Evolutionary conservation across 2,888 invertebrate species (phyloP).

Genomic region (Eupithecia insigniata): DNA sequence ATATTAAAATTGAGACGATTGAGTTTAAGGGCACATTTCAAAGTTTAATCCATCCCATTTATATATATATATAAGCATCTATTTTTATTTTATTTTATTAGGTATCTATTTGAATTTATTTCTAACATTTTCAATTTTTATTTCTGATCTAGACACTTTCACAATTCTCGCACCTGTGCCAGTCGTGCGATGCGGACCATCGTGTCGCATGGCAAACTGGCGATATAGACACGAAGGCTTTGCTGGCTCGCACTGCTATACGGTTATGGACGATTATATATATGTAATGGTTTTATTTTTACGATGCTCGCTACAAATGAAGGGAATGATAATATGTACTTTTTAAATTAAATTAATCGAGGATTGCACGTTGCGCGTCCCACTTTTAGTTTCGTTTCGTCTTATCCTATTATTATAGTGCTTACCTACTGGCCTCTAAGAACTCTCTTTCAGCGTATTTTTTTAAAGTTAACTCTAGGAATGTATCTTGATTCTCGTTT

Average conservation of each 20-base stretch:
- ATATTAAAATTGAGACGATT: no score
- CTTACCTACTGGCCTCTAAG: neutral
- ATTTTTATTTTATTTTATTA: no score
- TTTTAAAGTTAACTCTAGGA: neutral
- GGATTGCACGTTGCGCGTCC: neutral
- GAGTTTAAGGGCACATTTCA: no score
- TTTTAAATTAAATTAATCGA: neutral
- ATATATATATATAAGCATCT: no score
- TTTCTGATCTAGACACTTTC: neutral
- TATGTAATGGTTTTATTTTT: neutral
- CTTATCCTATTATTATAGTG: no score
- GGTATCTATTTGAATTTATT: no score
- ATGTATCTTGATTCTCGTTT: neutral
- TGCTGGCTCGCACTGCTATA: constrained; percentile 12
- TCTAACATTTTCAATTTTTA: neutral
- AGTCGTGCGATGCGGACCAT: constrained; percentile 3
- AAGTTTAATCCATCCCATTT: no score
- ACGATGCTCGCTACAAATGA: neutral
- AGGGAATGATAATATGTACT: neutral
- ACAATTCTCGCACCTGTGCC: neutral
- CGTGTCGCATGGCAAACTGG: constrained; percentile 20
- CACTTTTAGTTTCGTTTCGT: neutral
- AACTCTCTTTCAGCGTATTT: neutral
- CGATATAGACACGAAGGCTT: constrained; percentile 22
- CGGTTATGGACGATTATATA: neutral